Percentiles rank a stretch among this genome's conserved stretches.
These are phyloP conservation scores for Drosophila baimaii DNA, from an alignment of 1,140 invertebrate species.

Conservation along the genomic window DNA sequence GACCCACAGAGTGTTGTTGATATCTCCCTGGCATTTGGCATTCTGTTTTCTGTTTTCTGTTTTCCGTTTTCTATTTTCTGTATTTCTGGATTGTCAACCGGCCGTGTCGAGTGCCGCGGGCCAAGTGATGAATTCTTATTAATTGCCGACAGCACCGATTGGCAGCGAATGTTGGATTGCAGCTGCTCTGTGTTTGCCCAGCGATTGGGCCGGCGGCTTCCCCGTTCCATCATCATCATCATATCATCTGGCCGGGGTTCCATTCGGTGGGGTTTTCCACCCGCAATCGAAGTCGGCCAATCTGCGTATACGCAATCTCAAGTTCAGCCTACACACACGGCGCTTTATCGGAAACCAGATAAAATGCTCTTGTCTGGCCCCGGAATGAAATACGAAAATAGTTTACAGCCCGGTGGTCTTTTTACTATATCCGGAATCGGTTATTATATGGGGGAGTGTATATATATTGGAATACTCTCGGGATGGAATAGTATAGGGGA, in stretches of 20 bases:
- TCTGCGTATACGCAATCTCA: constrained; percentile 50
- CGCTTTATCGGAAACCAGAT: constrained; percentile 35
- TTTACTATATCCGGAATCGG: neutral
- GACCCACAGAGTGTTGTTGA: constrained; percentile 54
- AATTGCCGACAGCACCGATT: constrained; percentile 46
- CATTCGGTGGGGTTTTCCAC: constrained; percentile 16
- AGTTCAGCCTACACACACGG: constrained; percentile 26
- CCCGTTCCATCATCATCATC: constrained; percentile 49
- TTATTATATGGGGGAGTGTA: neutral
- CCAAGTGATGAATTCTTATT: constrained; percentile 70
- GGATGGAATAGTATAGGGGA: too few relatives aligned
- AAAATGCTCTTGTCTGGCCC: constrained; percentile 24
- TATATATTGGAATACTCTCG: neutral
- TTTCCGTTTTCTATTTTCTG: constrained; percentile 1
- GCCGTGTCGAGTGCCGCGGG: constrained; percentile 46
- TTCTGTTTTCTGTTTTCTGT: constrained; percentile 43
- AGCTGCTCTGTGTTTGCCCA: constrained; percentile 15
- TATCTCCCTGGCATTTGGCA: constrained; percentile 55
- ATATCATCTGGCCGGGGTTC: constrained; percentile 11
- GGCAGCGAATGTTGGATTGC: constrained; percentile 25
- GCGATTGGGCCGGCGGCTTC: constrained; percentile 33
- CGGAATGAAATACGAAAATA: constrained; percentile 27
- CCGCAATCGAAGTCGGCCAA: constrained; percentile 30
- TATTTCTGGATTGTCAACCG: constrained; percentile 50
- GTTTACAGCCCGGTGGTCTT: constrained; percentile 23